These are phyloP conservation scores for Menidia menidia DNA, from an alignment of 2,797 vertebrate genomes.

Conservation along the genomic window DNA sequence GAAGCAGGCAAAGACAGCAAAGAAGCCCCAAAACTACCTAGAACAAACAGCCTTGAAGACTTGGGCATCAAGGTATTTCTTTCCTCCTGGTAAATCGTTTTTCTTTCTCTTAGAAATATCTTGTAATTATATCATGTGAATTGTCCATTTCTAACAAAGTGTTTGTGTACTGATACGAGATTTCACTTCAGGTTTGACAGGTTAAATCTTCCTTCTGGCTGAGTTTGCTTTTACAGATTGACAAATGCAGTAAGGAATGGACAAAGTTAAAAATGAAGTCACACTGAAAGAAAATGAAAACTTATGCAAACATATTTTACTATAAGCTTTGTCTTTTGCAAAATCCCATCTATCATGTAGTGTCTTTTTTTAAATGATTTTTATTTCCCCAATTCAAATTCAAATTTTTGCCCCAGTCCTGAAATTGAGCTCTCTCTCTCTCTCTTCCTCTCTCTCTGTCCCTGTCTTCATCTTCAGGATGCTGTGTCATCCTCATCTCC, in stretches of 20 bases:
- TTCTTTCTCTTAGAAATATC: not conserved
- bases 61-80: slow-evolving; percentile 87
- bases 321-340: not conserved
- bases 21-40: slow-evolving; percentile 69
- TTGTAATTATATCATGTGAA: not conserved
- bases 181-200: too few species aligned
- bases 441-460: slow-evolving; percentile 8
- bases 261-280: not conserved
- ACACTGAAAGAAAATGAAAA: not conserved
- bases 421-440: not conserved
- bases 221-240: rapidly evolving
- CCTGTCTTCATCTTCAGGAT: slow-evolving; percentile 61
- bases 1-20: slow-evolving; percentile 46
- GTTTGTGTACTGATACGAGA: not conserved
- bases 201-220: not conserved
- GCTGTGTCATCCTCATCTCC: slow-evolving; percentile 37
- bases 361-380: not conserved
- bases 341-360: not conserved
- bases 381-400: not conserved
- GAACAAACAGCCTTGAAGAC: slow-evolving; percentile 91
- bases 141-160: not conserved
- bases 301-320: not conserved
- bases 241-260: not conserved
- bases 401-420: not conserved
- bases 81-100: not conserved